These are phyloP conservation scores for Ormia ochracea DNA, from an alignment of 2,888 invertebrate species.

Conservation along the genomic window DNA sequence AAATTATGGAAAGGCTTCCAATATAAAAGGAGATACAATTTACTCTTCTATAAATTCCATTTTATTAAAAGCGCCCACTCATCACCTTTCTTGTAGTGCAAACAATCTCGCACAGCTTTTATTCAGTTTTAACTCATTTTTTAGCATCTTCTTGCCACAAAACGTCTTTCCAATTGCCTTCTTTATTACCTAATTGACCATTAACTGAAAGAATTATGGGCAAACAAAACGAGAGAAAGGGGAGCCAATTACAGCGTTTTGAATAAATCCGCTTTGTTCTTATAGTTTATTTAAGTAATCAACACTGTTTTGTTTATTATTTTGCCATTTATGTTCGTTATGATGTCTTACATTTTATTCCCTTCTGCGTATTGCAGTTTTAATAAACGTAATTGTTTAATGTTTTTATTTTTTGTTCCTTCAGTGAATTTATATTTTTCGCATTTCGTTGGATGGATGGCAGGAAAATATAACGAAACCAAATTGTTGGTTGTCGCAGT, in stretches of 20 bases:
- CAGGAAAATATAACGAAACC: not conserved
- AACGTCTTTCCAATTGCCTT: too few relatives aligned
- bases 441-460: constrained; percentile 1
- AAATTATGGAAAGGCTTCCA: too few relatives aligned
- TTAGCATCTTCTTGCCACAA: constrained; percentile 1
- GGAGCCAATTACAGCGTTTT: constrained; percentile 9
- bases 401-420: not conserved
- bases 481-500: constrained; percentile 5
- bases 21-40: too few relatives aligned
- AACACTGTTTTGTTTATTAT: constrained; percentile 37
- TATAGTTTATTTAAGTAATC: constrained; percentile 47
- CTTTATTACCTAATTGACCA: constrained; percentile 49
- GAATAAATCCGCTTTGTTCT: not conserved
- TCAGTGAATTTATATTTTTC: not conserved
- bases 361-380: constrained; percentile 7
- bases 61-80: not conserved
- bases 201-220: constrained; percentile 30
- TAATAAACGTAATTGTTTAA: constrained; percentile 43
- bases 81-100: not conserved
- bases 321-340: not conserved
- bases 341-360: not conserved
- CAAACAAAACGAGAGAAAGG: not conserved
- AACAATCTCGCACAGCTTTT: not conserved
- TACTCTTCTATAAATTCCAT: too few relatives aligned
- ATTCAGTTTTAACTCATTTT: not conserved